A percentile compares a stretch with the other conserved stretches of the same genome.
Evolutionary conservation across 2,888 invertebrate species (phyloP).

Genomic region (Timandra comae): DNA sequence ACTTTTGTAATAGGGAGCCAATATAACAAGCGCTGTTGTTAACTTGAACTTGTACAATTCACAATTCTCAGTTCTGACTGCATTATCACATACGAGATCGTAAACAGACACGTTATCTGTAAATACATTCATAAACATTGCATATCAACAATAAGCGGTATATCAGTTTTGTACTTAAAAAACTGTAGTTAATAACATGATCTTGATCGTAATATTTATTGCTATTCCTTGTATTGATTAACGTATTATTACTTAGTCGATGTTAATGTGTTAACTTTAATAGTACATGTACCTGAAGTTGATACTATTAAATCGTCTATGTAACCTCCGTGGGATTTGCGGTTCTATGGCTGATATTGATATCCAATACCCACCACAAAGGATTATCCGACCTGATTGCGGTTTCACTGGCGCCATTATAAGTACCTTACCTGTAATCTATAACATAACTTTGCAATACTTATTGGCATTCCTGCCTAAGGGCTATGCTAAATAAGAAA

Average conservation of each 20-base stretch:
- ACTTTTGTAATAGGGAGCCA: too few relatives aligned
- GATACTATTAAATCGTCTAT: constrained; percentile 7
- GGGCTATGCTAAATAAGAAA: too few relatives aligned
- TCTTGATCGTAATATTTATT: constrained; percentile 26
- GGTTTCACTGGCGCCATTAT: constrained; percentile 37
- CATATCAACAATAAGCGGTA: constrained; percentile 35
- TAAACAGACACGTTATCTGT: constrained; percentile 51
- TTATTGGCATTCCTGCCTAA: too few relatives aligned
- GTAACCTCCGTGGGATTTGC: constrained; percentile 21
- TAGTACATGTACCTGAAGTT: too few relatives aligned
- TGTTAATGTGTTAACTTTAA: too few relatives aligned
- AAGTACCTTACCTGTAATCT: background rate
- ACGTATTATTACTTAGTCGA: background rate
- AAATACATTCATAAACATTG: constrained; percentile 40
- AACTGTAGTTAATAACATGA: constrained; percentile 28
- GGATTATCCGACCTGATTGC: constrained; percentile 50
- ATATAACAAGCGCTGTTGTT: too few relatives aligned
- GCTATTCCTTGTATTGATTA: background rate
- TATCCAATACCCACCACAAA: constrained; percentile 50
- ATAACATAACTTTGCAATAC: background rate
- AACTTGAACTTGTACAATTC: too few relatives aligned
- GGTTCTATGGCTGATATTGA: constrained; percentile 33
- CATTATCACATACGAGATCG: constrained; percentile 36
- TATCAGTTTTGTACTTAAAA: too few relatives aligned
- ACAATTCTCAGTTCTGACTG: too few relatives aligned